Evolutionary conservation across 1,140 invertebrate genomes (phyloP).

Genomic region (Drosophila equinoxialis): DNA sequence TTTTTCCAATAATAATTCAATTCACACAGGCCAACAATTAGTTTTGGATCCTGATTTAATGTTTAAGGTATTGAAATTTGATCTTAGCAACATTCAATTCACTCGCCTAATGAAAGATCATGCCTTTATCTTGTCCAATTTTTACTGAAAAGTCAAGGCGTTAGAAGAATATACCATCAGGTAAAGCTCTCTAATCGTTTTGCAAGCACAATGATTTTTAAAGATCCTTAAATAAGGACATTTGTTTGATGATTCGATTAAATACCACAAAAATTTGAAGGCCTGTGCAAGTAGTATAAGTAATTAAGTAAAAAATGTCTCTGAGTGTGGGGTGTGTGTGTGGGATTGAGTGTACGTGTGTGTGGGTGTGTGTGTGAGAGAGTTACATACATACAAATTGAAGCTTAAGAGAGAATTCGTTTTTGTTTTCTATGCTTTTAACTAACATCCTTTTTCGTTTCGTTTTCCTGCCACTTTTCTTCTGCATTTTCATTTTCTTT

Average conservation of each 20-base stretch:
- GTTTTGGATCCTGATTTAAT: not conserved
- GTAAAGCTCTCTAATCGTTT: too few relatives aligned
- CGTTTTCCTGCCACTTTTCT: constrained; percentile 5
- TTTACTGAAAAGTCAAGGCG: too few relatives aligned
- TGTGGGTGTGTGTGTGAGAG: constrained; percentile 23
- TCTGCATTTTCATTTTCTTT: constrained; percentile 2
- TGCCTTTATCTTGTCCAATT: not conserved
- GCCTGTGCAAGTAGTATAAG: not conserved
- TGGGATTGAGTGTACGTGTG: constrained; percentile 22
- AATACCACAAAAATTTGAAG: not conserved
- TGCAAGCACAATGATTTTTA: not conserved
- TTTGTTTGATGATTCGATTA: not conserved
- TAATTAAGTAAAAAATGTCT: constrained; percentile 19
- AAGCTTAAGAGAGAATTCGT: constrained; percentile 72
- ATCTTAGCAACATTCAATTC: not conserved
- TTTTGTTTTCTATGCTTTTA: constrained; percentile 56
- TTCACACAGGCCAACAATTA: constrained; percentile 7
- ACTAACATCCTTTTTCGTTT: constrained; percentile 62
- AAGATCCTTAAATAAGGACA: not conserved
- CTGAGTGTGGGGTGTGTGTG: constrained; percentile 23
- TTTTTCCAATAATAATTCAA: not conserved
- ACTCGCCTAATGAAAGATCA: not conserved
- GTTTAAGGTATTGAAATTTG: not conserved
- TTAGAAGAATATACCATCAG: too few relatives aligned
- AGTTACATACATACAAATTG: constrained; percentile 76